phyloP scores from a whole-genome alignment of 2,888 invertebrate species.

The Ennomos quercinarius region DNA sequence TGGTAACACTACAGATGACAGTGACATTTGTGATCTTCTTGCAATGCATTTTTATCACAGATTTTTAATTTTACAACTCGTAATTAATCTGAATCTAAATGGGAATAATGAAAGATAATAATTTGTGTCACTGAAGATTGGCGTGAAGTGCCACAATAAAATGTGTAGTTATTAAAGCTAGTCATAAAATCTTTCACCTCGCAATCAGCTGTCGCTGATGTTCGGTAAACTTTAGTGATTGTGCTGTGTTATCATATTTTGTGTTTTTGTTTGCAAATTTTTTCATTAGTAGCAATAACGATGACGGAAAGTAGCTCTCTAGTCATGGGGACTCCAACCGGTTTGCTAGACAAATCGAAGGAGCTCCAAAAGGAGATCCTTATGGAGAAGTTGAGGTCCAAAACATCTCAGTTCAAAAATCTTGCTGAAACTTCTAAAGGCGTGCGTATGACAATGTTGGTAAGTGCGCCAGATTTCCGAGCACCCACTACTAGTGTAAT shows the following conservation, averaged over 20 bases:
- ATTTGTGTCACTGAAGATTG: slow-evolving; percentile 1
- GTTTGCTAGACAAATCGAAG: slow-evolving; percentile 75
- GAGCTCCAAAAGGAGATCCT: slow-evolving; percentile 91
- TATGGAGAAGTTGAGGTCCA: slow-evolving; percentile 96
- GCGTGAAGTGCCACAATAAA: slow-evolving; percentile 5
- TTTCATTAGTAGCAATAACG: slow-evolving; percentile 40
- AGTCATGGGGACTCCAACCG: slow-evolving; percentile 65
- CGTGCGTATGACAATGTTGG: slow-evolving; percentile 93
- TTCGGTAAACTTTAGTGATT: slow-evolving; percentile 49
- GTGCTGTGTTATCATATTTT: slow-evolving; percentile 51
- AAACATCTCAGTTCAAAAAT: slow-evolving; percentile 92
- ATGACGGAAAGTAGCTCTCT: slow-evolving; percentile 72
- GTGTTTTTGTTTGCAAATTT: slow-evolving; percentile 45
- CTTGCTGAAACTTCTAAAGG: slow-evolving; percentile 95
- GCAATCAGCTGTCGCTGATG: slow-evolving; percentile 51
- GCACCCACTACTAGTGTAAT: not conserved
- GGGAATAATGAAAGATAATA: slow-evolving; percentile 2
- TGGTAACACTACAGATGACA: too few relatives aligned
- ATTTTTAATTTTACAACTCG: not conserved
- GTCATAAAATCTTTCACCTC: slow-evolving; percentile 41
- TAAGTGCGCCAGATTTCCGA: slow-evolving; percentile 63
- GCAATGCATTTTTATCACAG: too few relatives aligned
- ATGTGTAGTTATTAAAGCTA: slow-evolving; percentile 16
- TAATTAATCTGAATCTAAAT: slow-evolving; percentile 1
- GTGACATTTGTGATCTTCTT: not conserved